Percentiles rank a stretch among this genome's conserved stretches.
Evolutionary conservation across 64 coral and sea anemone genomes (phyloP).

Genomic region (Pocillopora damicornis): DNA sequence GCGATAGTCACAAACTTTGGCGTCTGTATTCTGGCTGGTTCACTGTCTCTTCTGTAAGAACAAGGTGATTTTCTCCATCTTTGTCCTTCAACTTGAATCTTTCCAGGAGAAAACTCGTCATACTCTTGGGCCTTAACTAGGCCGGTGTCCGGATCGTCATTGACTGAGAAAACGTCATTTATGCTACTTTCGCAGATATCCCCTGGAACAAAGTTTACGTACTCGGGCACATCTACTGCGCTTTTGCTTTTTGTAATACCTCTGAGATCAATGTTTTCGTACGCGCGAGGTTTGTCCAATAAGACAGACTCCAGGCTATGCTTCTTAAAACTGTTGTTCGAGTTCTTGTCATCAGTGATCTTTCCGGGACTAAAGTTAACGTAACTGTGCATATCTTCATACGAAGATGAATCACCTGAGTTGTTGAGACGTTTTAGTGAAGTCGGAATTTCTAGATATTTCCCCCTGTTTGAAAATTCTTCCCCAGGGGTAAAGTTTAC

Average conservation of each 20-base stretch:
- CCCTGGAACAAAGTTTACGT: constrained; percentile 62
- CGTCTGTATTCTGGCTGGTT: constrained; percentile 20
- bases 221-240: constrained; percentile 41
- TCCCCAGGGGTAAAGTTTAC: constrained; percentile 12
- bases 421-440: not conserved
- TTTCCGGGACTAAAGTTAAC: constrained; percentile 57
- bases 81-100: not conserved
- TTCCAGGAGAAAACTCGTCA: not conserved
- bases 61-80: constrained; percentile 7
- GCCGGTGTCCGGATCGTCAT: not conserved
- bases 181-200: not conserved
- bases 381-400: constrained; percentile 53
- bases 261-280: constrained; percentile 62
- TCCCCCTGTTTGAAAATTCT: not conserved
- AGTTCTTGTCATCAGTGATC: not conserved
- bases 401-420: not conserved
- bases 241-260: constrained; percentile 41
- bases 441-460: not conserved
- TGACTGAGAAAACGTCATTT: not conserved
- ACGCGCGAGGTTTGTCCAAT: constrained; percentile 27
- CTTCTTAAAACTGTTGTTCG: constrained; percentile 38
- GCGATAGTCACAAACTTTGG: not conserved
- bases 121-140: not conserved
- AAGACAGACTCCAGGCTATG: constrained; percentile 3
- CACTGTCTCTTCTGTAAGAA: constrained; percentile 43